Evolutionary conservation across 2,113 vertebrate species (phyloP), one percentile per base, ranked within the genome.

Genomic region (Heterocephalus glaber): DNA sequence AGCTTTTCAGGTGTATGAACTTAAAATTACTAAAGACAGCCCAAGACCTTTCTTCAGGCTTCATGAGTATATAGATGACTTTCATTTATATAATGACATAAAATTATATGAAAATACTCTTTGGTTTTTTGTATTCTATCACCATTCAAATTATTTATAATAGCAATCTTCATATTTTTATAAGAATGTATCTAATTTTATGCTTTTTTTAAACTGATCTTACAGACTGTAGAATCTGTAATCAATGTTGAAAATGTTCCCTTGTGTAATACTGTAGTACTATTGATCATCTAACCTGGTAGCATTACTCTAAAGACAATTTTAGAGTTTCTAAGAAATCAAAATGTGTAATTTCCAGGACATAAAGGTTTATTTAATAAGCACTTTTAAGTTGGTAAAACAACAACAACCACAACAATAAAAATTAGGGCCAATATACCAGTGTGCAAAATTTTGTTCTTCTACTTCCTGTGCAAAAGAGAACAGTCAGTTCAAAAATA

Each of bases 281-380:
- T 93, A 33, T 72, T 89, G 94, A 70, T 8, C 54, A 12, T 91
- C n/a, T 89, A 35, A 74, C 9, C 5, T 74, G 5, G 44, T 86
- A 74, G 88, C 6, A 44, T 14, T 86, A 41, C 1, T 65, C 58
- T 86, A 60, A 82, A 94, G 84, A 6, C 11, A 86, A 66, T 52
- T 92, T 77, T 83, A 56, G 16, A 56, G 28, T 97, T 79, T 90
- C 30, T 49, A 41, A 90, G 19, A 88, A 63, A 90, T 63, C 6
- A 92, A 80, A 79, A 94, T 90, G 41, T 82, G 4, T 56, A 56
- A 76, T 56, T 58, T 65, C 47, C 28, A 90, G 26, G 10, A 68
- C 9, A 70, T 90, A 54, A 12, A 84, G 33, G 13, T 70, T 90
- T 66, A 66, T n/a, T 20, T 68, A 44, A 49, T 54, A 86, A 77